phyloP scores from a whole-genome alignment of 2,888 invertebrate genomes.

The Dasypogon diadema region DNA sequence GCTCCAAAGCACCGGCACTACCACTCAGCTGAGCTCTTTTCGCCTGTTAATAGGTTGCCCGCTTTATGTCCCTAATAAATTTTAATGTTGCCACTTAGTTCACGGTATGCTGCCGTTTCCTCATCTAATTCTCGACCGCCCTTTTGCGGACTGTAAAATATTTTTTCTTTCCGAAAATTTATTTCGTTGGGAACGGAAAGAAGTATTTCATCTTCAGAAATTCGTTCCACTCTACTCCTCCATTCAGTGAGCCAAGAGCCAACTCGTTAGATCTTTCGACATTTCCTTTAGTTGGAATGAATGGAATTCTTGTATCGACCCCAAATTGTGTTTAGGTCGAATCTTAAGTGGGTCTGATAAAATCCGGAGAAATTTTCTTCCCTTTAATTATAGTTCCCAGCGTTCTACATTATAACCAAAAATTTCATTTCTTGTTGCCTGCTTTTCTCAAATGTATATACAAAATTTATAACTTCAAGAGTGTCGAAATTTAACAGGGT shows the following conservation, averaged over 20 bases:
- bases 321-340: slow-evolving; percentile 30
- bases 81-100: slow-evolving; percentile 42
- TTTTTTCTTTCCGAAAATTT: slow-evolving; percentile 22
- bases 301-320: slow-evolving; percentile 15
- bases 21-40: slow-evolving; percentile 9
- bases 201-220: slow-evolving; percentile 27
- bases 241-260: slow-evolving; percentile 6
- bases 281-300: slow-evolving; percentile 3
- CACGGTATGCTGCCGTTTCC: slow-evolving; percentile 23
- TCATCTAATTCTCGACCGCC: background rate
- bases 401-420: too few relatives aligned
- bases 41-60: slow-evolving; percentile 32
- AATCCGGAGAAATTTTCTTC: background rate
- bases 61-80: slow-evolving; percentile 41
- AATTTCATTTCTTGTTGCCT: too few relatives aligned
- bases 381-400: too few relatives aligned
- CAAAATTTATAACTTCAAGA: too few relatives aligned
- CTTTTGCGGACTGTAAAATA: slow-evolving; percentile 18
- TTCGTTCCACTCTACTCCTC: slow-evolving; percentile 22
- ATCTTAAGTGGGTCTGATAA: background rate
- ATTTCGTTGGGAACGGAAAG: slow-evolving; percentile 4
- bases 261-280: slow-evolving; percentile 19
- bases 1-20: background rate
- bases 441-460: too few relatives aligned
- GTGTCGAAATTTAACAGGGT: too few relatives aligned